Base-by-base conservation (phyloP, 2,113 vertebrate genomes). In the Pelusios castaneus region DNA sequence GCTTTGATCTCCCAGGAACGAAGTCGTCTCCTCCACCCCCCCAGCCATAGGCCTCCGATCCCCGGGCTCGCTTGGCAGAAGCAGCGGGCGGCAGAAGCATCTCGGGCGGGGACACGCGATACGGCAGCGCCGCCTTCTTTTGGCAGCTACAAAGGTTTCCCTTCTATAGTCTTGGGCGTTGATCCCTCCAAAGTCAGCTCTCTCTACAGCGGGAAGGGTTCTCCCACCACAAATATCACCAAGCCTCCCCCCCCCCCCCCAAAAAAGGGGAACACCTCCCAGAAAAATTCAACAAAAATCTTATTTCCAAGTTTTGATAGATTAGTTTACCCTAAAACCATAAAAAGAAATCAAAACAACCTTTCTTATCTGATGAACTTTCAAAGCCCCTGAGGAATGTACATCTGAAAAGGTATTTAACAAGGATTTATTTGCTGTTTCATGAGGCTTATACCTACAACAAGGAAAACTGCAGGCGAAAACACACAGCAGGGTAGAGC, bases 1-100 rank as follows among this genome's bases (percentile, higher is more conserved):
- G 51, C 8, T 60, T 7, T 2, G 43, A 38, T 88, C 11, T 24
- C 38, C 19, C 21, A n/a, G 7, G 52, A 41, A 21, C 17, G 78
- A 52, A 49, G 80, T 41, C 70, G 19, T n/a, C 8, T 83, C 12
- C 21, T 8, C 10, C 31, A n/a, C 3, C 47, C 55, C 77, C 83
- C 76, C 27, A 49, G 88, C 77, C 49, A 87, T 79, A 98, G 98
- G 98, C 98, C 98, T 93, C 80, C 19, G 38, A 97, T 98, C 98
- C 98, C 96, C 98, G 97, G 97, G 82, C 98, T 98, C 90, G 97
- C 96, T 88, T 98, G 96, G 87, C 84, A 43, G 91, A 79, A 43
- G 89, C 93, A 29, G 55, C 98, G 73, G 54, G 10, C 58, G 22
- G 7, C 67, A 25, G 4, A 22, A 22, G 87, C 89, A 82, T 85